These are phyloP conservation scores for Bellardia bayeri DNA, from an alignment of 2,888 invertebrate species.

Conservation along the genomic window DNA sequence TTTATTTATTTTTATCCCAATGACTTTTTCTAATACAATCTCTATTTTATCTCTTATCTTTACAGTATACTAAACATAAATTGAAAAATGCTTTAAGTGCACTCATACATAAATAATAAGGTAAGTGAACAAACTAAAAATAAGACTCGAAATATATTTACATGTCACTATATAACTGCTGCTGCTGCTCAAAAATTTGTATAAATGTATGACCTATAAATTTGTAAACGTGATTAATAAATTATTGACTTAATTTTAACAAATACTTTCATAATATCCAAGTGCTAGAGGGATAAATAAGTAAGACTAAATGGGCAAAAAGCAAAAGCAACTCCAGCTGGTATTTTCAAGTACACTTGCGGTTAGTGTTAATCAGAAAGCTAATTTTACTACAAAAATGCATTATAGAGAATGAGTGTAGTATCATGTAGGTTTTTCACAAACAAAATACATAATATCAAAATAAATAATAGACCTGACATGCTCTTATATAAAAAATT, in stretches of 20 bases:
- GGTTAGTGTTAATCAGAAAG: conserved; percentile 50
- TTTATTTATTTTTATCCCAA: neutral
- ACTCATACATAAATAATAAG: conserved; percentile 45
- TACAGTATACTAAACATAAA: conserved; percentile 54
- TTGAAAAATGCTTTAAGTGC: conserved; percentile 31
- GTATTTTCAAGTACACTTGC: conserved; percentile 34
- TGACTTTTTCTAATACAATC: neutral
- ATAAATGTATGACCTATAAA: conserved; percentile 45
- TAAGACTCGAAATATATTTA: neutral
- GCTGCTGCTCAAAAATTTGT: conserved; percentile 13
- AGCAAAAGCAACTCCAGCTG: conserved; percentile 34
- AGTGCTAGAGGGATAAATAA: neutral
- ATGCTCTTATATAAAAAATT: neutral
- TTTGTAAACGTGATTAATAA: conserved; percentile 60
- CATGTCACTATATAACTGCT: neutral
- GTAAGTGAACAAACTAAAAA: conserved; percentile 54
- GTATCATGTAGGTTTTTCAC: conserved; percentile 5
- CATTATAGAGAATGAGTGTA: neutral
- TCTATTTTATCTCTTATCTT: conserved; percentile 34
- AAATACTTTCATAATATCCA: conserved; percentile 13
- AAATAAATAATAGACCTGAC: conserved; percentile 2
- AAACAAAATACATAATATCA: neutral
- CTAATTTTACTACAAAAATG: conserved; percentile 35
- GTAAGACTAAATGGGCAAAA: neutral
- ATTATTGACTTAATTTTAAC: conserved; percentile 51